Percentiles rank a stretch among this genome's conserved stretches.
Conservation (phyloP, 2,888 invertebrate species). For the Iphiclides podalirius region DNA sequence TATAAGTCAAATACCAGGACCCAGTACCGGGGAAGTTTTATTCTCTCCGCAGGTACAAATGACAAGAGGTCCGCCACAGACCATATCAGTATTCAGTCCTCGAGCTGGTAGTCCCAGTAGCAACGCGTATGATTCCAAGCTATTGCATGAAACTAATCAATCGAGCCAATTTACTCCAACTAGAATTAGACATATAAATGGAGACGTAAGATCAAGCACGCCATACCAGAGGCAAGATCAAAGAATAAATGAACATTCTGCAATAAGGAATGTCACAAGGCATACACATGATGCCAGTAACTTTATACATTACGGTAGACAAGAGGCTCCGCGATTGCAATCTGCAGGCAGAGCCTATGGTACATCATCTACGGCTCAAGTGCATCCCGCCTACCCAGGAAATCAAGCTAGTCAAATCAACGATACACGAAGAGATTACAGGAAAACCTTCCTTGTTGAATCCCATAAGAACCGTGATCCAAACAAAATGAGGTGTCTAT, state of each 20-base stretch:
- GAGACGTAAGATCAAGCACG: neutral
- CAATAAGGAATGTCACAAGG: neutral
- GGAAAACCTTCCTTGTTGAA: slow-evolving; percentile 2
- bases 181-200: neutral
- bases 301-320: neutral
- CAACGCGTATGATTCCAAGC: neutral
- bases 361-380: slow-evolving; percentile 1
- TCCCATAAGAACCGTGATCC: neutral
- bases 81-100: slow-evolving; percentile 3
- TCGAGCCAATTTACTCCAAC: neutral
- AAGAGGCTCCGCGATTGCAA: neutral
- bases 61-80: neutral
- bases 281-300: neutral
- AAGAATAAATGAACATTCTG: slow-evolving; percentile 4
- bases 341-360: neutral
- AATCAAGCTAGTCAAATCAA: neutral
- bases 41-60: neutral
- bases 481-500: slow-evolving; percentile 12
- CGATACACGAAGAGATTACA: neutral
- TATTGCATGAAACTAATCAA: slow-evolving; percentile 7
- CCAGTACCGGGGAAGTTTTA: slow-evolving; percentile 24
- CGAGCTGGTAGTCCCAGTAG: slow-evolving; percentile 1
- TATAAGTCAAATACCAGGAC: slow-evolving; percentile 35
- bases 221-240: neutral
- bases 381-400: neutral